A percentile compares a stretch with the other conserved stretches of the same genome.
These are phyloP conservation scores for Denticeps clupeoides DNA, from an alignment of 2,797 vertebrate genomes.

Conservation along the genomic window DNA sequence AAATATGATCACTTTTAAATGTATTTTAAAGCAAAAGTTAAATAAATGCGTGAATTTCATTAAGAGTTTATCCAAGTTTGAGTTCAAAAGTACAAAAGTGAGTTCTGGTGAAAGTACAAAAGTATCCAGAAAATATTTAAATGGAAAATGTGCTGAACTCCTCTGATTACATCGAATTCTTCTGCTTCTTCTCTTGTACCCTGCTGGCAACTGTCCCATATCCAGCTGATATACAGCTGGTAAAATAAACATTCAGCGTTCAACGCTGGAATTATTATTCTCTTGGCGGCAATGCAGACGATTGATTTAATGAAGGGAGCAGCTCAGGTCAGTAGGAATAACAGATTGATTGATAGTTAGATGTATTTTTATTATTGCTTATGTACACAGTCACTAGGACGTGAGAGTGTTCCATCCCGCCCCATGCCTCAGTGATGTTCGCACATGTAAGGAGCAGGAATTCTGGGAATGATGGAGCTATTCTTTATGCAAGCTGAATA, in stretches of 20 bases:
- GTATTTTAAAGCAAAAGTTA: too few relatives aligned
- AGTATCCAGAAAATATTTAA: too few relatives aligned
- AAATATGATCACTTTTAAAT: too few relatives aligned
- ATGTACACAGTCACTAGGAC: neutral
- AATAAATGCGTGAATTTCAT: too few relatives aligned
- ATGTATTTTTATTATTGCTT: neutral
- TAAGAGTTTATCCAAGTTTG: too few relatives aligned
- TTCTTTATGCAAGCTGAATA: slow-evolving; percentile 22
- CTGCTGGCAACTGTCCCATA: too few relatives aligned
- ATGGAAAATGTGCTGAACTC: too few relatives aligned
- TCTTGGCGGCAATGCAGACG: neutral
- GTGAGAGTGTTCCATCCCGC: neutral
- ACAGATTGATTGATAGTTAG: neutral
- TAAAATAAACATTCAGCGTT: neutral
- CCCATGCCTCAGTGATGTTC: too few relatives aligned
- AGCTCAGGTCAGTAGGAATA: slow-evolving; percentile 17
- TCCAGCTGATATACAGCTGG: too few relatives aligned
- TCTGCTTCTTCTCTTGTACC: neutral
- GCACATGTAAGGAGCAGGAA: slow-evolving; percentile 5
- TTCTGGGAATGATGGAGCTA: neutral
- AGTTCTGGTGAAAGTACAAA: too few relatives aligned
- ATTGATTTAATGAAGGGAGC: neutral
- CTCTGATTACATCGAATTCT: neutral
- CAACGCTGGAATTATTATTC: too few relatives aligned
- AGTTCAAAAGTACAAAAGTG: too few relatives aligned